Evolutionary conservation across 2,888 invertebrate species (phyloP), one percentile per base, ranked within the genome.

Genomic region (Campoplex nolae): DNA sequence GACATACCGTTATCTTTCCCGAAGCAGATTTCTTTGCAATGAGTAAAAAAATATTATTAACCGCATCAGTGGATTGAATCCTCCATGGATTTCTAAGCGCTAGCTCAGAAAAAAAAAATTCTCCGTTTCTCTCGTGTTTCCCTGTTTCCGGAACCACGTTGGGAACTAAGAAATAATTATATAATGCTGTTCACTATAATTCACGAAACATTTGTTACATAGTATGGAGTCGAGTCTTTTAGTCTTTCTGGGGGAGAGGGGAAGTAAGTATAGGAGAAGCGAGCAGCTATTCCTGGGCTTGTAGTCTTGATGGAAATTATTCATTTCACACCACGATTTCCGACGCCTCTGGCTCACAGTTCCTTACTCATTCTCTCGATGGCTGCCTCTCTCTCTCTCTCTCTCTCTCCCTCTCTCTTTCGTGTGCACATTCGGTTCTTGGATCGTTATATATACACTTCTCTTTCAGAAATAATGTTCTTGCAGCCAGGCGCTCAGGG

Each of bases 261-360:
- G 18, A 85, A 81, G 56, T 56, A 28, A 67, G 68, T 45, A 68
- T 23, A 56, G 62, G 16, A 62, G 51, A 54, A 75, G 54, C 82
- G 38, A 68, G 76, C 75, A 76, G 65, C 75, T 73, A 80, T 79
- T 62, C 74, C 74, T 82, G 58, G 38, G 67, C 51, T 65, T 77
- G 71, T 32, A 48, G 71, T 80, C 84, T 80, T 77, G 83, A 89
- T 89, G 87, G 83, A 89, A 89, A 89, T 89, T 89, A 89, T 89
- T 89, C 89, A 88, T 89, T 89, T 89, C 89, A 89, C 89, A 88
- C 89, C 89, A 83, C 87, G 83, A 85, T 85, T 84, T 84, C 88
- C 86, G 85, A 88, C 86, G 88, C 87, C 89, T 87, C 83, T 88
- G 80, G 85, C 80, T 58, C 88, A 89, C 84, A 83, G 73, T 73